Evolutionary conservation across 2,888 invertebrate genomes (phyloP).

Genomic region (Macaria notata): DNA sequence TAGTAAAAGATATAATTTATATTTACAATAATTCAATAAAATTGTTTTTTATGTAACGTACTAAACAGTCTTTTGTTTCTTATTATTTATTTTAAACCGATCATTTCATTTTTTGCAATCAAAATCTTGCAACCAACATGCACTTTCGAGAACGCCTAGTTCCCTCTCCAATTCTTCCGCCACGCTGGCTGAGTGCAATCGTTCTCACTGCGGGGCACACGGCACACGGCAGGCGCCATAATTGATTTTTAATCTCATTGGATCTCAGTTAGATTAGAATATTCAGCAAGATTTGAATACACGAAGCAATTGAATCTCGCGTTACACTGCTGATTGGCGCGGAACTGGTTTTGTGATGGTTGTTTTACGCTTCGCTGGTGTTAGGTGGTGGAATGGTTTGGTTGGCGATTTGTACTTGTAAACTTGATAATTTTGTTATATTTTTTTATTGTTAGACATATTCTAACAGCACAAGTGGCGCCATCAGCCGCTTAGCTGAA

Average conservation of each 20-base stretch:
- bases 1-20: no score
- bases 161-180: slow-evolving; percentile 30
- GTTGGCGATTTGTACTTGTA: neutral
- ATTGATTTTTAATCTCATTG: slow-evolving; percentile 38
- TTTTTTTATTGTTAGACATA: no score
- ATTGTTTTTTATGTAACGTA: no score
- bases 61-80: no score
- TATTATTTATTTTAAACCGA: no score
- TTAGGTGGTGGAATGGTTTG: neutral
- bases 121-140: no score
- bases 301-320: slow-evolving; percentile 20
- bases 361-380: slow-evolving; percentile 16
- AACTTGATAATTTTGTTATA: no score
- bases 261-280: slow-evolving; percentile 36
- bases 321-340: slow-evolving; percentile 13
- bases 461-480: no score
- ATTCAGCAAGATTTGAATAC: slow-evolving; percentile 36
- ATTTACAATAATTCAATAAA: no score
- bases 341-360: slow-evolving; percentile 4
- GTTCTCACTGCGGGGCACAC: slow-evolving; percentile 31
- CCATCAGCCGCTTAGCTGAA: no score
- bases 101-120: no score
- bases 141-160: slow-evolving; percentile 7
- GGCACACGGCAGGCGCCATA: slow-evolving; percentile 22
- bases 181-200: slow-evolving; percentile 30